Evolutionary conservation across 2,888 invertebrate genomes (phyloP).

Genomic region (Siphlonurus alternatus): DNA sequence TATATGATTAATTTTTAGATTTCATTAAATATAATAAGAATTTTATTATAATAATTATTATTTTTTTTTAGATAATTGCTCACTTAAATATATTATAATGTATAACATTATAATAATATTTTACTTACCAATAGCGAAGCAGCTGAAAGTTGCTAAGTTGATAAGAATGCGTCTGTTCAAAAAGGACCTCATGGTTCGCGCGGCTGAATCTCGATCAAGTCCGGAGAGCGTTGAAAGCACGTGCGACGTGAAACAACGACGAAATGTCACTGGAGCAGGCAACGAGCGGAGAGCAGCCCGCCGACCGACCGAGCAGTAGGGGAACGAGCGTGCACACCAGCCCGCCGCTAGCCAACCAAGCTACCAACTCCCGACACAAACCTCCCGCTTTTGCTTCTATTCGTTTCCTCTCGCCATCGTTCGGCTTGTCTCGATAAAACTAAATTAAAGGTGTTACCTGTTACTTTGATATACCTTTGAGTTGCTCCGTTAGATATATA

Average conservation of each 20-base stretch:
- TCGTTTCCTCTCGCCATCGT: neutral
- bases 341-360: neutral
- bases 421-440: neutral
- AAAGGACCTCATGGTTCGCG: neutral
- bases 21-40: too few species aligned
- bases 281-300: too few species aligned
- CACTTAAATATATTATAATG: too few species aligned
- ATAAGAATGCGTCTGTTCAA: too few species aligned
- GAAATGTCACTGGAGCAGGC: neutral
- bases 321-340: neutral
- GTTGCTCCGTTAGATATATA: too few species aligned
- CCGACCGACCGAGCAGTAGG: neutral
- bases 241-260: neutral
- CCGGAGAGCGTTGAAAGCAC: neutral
- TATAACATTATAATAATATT: too few species aligned
- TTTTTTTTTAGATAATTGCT: too few species aligned
- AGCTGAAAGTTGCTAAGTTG: neutral
- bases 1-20: too few species aligned
- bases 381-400: neutral
- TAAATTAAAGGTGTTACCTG: neutral
- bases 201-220: neutral
- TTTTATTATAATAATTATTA: too few species aligned
- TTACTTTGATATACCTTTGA: neutral
- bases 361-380: neutral
- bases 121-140: too few species aligned